Evolutionary conservation across 2,113 vertebrate genomes (phyloP).

Genomic region (Ursus arctos): DNA sequence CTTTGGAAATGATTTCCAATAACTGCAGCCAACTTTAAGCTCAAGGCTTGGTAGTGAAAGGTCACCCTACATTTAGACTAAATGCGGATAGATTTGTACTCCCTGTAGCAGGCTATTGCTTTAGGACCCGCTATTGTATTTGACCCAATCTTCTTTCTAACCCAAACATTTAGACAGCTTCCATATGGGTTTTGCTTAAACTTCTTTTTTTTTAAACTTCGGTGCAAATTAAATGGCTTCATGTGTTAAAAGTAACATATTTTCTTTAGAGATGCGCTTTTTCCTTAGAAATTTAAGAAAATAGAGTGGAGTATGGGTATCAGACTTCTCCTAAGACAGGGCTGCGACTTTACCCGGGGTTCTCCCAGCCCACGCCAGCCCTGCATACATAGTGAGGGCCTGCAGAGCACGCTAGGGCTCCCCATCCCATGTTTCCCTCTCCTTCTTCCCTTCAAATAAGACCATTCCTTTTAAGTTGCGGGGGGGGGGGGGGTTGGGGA

Average conservation of each 20-base stretch:
- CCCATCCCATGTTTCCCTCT: neutral
- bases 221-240: slow-evolving; percentile 58
- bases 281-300: slow-evolving; percentile 9
- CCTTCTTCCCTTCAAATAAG: neutral
- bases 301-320: neutral
- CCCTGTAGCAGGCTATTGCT: slow-evolving; percentile 79
- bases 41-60: slow-evolving; percentile 83
- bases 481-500: accelerated
- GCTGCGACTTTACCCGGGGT: accelerated
- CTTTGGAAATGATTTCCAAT: slow-evolving; percentile 89
- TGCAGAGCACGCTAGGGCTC: neutral
- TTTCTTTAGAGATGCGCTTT: neutral
- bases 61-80: slow-evolving; percentile 84
- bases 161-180: slow-evolving; percentile 77
- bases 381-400: neutral
- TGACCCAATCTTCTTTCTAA: slow-evolving; percentile 83
- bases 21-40: slow-evolving; percentile 83
- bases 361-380: neutral
- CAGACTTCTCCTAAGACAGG: neutral
- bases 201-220: slow-evolving; percentile 63
- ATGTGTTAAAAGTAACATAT: neutral
- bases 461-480: neutral
- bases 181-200: slow-evolving; percentile 69
- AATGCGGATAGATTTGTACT: slow-evolving; percentile 82
- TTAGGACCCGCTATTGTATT: slow-evolving; percentile 69